phyloP scores from a whole-genome alignment of 1,140 invertebrate species.

The Linepithema humile region DNA sequence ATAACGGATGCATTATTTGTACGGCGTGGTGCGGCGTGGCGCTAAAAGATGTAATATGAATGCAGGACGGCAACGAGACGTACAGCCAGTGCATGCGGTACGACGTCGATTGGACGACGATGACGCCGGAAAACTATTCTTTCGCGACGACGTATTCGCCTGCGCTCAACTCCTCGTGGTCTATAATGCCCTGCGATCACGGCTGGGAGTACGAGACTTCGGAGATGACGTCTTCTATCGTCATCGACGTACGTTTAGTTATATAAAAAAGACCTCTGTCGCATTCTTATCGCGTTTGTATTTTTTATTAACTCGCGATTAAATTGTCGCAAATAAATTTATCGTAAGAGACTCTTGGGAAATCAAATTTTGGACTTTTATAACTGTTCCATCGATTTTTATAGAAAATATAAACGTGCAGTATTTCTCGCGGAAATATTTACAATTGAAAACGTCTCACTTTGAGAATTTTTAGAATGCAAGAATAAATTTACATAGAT shows the following conservation, averaged over 20 bases:
- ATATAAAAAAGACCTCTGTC: neutral
- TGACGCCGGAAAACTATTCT: slow-evolving; percentile 76
- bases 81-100: slow-evolving; percentile 88
- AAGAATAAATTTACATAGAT: neutral
- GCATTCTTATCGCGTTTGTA: neutral
- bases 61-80: slow-evolving; percentile 80
- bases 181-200: slow-evolving; percentile 88
- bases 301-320: neutral
- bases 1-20: slow-evolving; percentile 36
- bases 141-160: slow-evolving; percentile 75
- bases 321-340: neutral
- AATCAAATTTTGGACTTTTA: neutral
- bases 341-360: neutral
- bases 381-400: neutral
- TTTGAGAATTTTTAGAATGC: neutral
- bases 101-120: slow-evolving; percentile 88
- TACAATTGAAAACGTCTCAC: neutral
- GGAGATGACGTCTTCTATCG: slow-evolving; percentile 90
- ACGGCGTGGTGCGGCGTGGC: neutral
- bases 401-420: neutral
- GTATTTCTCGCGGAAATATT: neutral
- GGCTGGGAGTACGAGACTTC: slow-evolving; percentile 93
- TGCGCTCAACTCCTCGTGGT: slow-evolving; percentile 86
- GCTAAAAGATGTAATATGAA: slow-evolving; percentile 41
- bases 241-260: slow-evolving; percentile 89